Base-by-base conservation (phyloP, 2,113 vertebrate genomes). In the Ciconia maguari region DNA sequence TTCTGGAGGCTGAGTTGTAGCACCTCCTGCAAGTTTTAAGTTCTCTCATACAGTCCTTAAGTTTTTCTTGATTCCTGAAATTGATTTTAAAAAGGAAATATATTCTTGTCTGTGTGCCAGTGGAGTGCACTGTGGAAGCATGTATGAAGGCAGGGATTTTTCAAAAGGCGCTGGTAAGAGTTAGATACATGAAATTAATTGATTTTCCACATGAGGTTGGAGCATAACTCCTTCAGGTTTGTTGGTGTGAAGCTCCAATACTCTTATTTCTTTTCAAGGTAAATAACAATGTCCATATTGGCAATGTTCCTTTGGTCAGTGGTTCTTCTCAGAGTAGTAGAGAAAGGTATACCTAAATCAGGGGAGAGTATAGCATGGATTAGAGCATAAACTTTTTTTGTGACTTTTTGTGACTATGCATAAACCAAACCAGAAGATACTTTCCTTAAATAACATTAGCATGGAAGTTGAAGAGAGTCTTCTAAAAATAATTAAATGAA, bases 81-180 rank as follows among this genome's bases (percentile, higher is more conserved):
- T 58, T 21, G 21, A 22, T 74, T 92, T 93, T 65, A 14, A 49
- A 71, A 88, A 82, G 36, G 52, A 49, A 70, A 26, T 76, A 49
- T 57, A 13, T 76, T 80, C 61, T 83, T 93, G 29, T 78, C 65
- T 62, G 42, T 71, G 60, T 93, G 88, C 83, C 91, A 94, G 88
- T 87, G 91, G 84, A 95, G 92, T 94, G 93, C 95, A 94, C 78
- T 97, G 93, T 85, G 80, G 91, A 93, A 92, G 81, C 88, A 80
- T 64, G 68, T 61, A 34, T 82, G 54, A 90, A 72, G 15, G 66
- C 71, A 94, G 65, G 29, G 57, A 49, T 86, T 71, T 83, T 93
- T 87, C 83, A 72, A 34, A 87, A 81, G 66, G 24, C 7, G 0
- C 30, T 62, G 34, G 57, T 55, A 52, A 51, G 60, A 57, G 34